Base-by-base conservation (phyloP, 2,797 vertebrate genomes). In the Pseudopleuronectes americanus region DNA sequence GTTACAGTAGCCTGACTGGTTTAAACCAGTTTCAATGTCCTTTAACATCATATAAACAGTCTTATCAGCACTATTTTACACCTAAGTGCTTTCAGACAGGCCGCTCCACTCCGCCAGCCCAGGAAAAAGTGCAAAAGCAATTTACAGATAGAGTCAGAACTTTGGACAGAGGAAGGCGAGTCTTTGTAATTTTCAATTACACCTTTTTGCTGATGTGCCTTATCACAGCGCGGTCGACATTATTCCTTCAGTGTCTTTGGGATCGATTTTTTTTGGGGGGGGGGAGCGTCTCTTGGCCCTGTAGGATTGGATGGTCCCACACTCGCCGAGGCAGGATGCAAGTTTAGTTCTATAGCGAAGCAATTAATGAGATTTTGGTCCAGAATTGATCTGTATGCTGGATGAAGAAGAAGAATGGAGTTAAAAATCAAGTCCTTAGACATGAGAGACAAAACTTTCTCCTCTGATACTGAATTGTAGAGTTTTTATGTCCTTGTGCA, bases 341-440 rank as follows among this genome's bases (percentile, higher is more conserved):
- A 84, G 83, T 68, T 38, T 38, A 68, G 75, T 84, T 84, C 68
- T 78, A 66, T 71, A 84, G 68, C 66, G 71, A 73, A 86, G 77
- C 77, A 86, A 77, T 88, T 92, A 86, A 88, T 87, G 84, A 88
- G 87, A 85, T 87, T 89, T 90, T 75, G 80, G 70, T 80, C 79
- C 65, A 69, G 67, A 64, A 90, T 90, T 62, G 70, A 90, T 85
- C 70, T 45, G 62, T 73, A 24, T 45, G 71, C 77, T 84, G 76
- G 55, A n/a, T n/a, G n/a, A 81, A 87, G 79, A 74, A 71, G 57
- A 80, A 77, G 63, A 77, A 79, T 47, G 54, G 66, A 79, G 64
- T 77, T 77, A 36, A 76, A 67, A 66, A 61, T 81, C 38, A 61
- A 80, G 56, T 80, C 66, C 57, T 76, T 10, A 41, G 68, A 70